phyloP scores from a whole-genome alignment of 2,113 vertebrate genomes.

The Egretta garzetta region DNA sequence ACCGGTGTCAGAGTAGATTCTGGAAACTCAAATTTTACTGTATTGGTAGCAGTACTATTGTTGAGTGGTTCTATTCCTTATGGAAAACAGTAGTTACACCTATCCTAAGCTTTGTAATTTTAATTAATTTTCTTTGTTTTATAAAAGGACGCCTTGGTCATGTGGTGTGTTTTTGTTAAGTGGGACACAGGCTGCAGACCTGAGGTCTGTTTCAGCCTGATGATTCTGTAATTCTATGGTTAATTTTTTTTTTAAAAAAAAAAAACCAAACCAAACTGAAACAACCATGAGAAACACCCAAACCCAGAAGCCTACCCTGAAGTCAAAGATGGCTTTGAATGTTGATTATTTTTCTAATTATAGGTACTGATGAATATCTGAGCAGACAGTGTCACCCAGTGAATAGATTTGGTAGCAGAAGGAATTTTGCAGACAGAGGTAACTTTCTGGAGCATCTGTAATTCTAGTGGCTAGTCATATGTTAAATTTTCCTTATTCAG shows the following conservation, averaged over 20 bases:
- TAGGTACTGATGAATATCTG: slow-evolving; percentile 7
- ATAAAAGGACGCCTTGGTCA: neutral
- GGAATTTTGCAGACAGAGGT: slow-evolving; percentile 65
- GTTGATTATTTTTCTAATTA: neutral
- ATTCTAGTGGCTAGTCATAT: neutral
- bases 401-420: slow-evolving; percentile 31
- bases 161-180: neutral
- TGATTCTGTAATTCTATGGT: neutral
- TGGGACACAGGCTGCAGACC: neutral
- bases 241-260: too few relatives aligned
- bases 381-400: neutral
- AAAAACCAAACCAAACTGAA: neutral
- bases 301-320: neutral
- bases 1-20: neutral
- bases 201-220: neutral
- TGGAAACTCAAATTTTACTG: neutral
- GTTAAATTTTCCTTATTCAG: neutral
- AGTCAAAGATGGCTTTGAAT: neutral
- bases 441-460: neutral
- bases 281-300: neutral
- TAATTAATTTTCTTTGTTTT: neutral
- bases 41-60: neutral
- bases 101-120: neutral
- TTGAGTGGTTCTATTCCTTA: neutral
- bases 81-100: neutral